A percentile compares a stretch with the other conserved stretches of the same genome.
Evolutionary conservation across 2,797 vertebrate genomes (phyloP).

Genomic region (Chaetodon trifasciatus): DNA sequence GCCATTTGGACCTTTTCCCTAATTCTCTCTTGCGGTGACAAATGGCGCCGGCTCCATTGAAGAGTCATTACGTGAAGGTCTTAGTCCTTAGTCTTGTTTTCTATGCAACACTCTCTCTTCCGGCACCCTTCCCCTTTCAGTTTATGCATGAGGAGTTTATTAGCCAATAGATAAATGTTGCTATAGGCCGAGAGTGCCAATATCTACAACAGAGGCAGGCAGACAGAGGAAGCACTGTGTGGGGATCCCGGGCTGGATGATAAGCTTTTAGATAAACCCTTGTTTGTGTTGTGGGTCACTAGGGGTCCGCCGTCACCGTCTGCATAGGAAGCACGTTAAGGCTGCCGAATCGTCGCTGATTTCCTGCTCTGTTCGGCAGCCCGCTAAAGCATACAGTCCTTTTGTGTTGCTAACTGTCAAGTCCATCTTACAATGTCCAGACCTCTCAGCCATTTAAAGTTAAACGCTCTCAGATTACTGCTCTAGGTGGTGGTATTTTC

Average conservation of each 20-base stretch:
- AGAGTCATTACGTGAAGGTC: slow-evolving; percentile 19
- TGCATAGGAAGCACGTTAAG: slow-evolving; percentile 61
- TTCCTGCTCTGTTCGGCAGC: slow-evolving; percentile 57
- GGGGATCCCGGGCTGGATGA: slow-evolving; percentile 45
- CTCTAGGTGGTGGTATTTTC: slow-evolving; percentile 44
- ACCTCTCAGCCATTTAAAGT: slow-evolving; percentile 49
- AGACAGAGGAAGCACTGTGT: slow-evolving; percentile 64
- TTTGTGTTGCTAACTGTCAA: slow-evolving; percentile 68
- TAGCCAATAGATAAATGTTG: slow-evolving; percentile 57
- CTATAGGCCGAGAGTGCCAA: slow-evolving; percentile 29
- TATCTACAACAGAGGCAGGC: slow-evolving; percentile 42
- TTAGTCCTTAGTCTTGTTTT: not conserved
- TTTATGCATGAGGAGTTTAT: slow-evolving; percentile 49
- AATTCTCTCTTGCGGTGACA: slow-evolving; percentile 32
- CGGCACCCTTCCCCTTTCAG: slow-evolving; percentile 12
- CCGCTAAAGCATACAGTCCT: slow-evolving; percentile 49
- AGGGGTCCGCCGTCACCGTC: slow-evolving; percentile 30
- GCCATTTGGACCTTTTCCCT: slow-evolving; percentile 29
- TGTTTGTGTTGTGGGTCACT: slow-evolving; percentile 66
- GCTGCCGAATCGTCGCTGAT: slow-evolving; percentile 51
- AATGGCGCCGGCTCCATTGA: slow-evolving; percentile 23
- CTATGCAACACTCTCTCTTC: not conserved
- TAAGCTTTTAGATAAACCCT: slow-evolving; percentile 67
- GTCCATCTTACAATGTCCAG: slow-evolving; percentile 72
- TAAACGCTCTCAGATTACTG: slow-evolving; percentile 58